Conservation (phyloP, 2,113 vertebrate species). For the Dascyllus trimaculatus region DNA sequence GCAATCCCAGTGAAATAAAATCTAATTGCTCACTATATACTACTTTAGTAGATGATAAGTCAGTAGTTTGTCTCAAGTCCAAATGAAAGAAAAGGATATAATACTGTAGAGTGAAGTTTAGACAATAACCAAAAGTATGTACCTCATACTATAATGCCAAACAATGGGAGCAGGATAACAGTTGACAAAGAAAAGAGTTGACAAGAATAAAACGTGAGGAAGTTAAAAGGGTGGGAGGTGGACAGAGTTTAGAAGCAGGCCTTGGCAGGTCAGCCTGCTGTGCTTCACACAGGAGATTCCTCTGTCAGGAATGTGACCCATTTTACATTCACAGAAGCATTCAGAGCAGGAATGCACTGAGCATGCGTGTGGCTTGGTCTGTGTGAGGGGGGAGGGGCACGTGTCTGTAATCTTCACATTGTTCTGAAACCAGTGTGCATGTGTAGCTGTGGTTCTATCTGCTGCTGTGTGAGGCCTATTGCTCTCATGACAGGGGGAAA, state of each 20-base stretch:
- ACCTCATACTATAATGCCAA: neutral
- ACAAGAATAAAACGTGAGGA: constrained; percentile 7
- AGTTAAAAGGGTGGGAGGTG: constrained; percentile 24
- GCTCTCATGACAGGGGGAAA: constrained; percentile 58
- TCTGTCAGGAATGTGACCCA: constrained; percentile 84
- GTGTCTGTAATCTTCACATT: constrained; percentile 75
- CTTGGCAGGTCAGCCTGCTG: constrained; percentile 74
- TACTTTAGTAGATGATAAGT: neutral
- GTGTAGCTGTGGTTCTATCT: constrained; percentile 45
- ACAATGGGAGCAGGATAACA: neutral
- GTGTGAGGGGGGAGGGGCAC: constrained; percentile 69
- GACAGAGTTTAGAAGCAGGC: constrained; percentile 69
- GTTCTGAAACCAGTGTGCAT: constrained; percentile 71
- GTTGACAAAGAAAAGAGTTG: neutral
- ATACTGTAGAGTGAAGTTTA: neutral
- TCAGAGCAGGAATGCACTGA: constrained; percentile 60
- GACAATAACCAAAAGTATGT: neutral
- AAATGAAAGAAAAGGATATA: neutral
- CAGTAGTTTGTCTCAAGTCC: neutral
- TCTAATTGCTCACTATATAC: too few relatives aligned
- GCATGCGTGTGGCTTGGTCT: constrained; percentile 67
- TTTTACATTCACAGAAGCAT: constrained; percentile 80
- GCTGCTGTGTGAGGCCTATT: constrained; percentile 43
- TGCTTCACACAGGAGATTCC: constrained; percentile 79
- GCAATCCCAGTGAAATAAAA: neutral